phyloP scores from a whole-genome alignment of 2,888 invertebrate species.

The Brachyptera putata region DNA sequence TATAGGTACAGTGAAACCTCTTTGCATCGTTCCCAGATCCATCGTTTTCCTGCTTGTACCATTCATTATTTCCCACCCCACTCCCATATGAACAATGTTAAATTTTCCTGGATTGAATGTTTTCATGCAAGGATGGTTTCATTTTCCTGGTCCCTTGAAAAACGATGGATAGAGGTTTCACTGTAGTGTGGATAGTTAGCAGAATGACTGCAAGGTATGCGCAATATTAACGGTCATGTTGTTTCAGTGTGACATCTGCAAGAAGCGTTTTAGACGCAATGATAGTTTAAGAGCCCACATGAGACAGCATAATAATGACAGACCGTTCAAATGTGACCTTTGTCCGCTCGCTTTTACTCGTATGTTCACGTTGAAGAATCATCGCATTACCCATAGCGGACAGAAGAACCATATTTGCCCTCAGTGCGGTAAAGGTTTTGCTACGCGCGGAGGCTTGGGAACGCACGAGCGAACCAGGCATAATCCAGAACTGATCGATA shows the following conservation, averaged over 20 bases:
- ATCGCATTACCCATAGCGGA: constrained; percentile 15
- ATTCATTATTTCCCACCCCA: too few relatives aligned
- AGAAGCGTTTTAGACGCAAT: constrained; percentile 17
- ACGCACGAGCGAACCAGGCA: constrained; percentile 25
- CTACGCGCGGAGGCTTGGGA: constrained; percentile 21
- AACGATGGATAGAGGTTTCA: too few relatives aligned
- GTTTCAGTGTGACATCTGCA: background rate
- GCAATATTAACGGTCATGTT: too few relatives aligned
- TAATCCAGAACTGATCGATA: background rate
- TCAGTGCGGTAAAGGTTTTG: constrained; percentile 23
- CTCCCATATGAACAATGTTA: too few relatives aligned
- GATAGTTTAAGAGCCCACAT: constrained; percentile 29
- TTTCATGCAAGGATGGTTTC: too few relatives aligned
- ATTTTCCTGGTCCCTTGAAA: too few relatives aligned
- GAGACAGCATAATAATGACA: constrained; percentile 28
- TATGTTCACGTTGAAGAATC: constrained; percentile 17
- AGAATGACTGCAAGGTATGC: too few relatives aligned
- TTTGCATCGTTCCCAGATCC: too few relatives aligned
- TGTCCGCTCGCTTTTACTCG: constrained; percentile 21
- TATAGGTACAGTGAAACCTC: too few relatives aligned
- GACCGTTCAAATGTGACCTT: constrained; percentile 30
- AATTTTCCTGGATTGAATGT: too few relatives aligned
- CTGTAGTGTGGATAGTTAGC: too few relatives aligned
- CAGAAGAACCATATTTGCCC: constrained; percentile 24
- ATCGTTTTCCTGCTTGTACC: too few relatives aligned